Base-by-base conservation (phyloP, 2,113 vertebrate genomes). In the Tupaia chinensis region DNA sequence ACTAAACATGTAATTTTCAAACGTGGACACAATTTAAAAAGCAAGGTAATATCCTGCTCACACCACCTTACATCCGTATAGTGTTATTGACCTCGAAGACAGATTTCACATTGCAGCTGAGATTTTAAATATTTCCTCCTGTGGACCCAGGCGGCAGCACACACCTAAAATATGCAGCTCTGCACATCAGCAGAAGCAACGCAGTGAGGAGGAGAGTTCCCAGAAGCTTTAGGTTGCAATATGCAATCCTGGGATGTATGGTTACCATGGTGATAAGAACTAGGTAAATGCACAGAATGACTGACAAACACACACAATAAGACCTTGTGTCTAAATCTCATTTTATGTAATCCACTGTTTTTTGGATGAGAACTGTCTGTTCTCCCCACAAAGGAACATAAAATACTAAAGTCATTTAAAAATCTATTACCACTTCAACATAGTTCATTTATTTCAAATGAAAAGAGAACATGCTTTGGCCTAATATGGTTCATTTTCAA, bases 261-360 rank as follows among this genome's bases (percentile, higher is more conserved):
- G 84, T 95, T 91, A 32, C 93, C 87, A 90, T 90, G 87, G 61
- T 22, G 61, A 87, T 61, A 32, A 29, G 63, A 73, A 27, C 9
- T 19, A 5, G 65, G 29, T 81, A 77, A 93, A 70, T 32, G 56
- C 12, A 20, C 14, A 54, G 85, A 83, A 74, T 76, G 56, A 91
- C 20, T 34, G 29, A 92, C 32, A 68, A 68, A 70, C 32, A 65
- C 61, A 77, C 9, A 12, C 70, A 87, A 76, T 63, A 17, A 73
- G 23, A 19, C 74, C 44, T 54, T 86, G 65, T 53, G 84, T 79
- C 74, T 72, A 87, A 78, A 93, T 86, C 54, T 19, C 12, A 84
- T 78, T 8, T 20, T 61, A 22, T 29, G 9, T 78, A 12, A 91
- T 27, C 65, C 82, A 27, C 44, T 93, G 29, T n/a, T 27, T 93